A percentile compares a stretch with the other conserved stretches of the same genome.
Evolutionary conservation across 2,888 invertebrate species (phyloP).

Genomic region (Drosophila formosana): DNA sequence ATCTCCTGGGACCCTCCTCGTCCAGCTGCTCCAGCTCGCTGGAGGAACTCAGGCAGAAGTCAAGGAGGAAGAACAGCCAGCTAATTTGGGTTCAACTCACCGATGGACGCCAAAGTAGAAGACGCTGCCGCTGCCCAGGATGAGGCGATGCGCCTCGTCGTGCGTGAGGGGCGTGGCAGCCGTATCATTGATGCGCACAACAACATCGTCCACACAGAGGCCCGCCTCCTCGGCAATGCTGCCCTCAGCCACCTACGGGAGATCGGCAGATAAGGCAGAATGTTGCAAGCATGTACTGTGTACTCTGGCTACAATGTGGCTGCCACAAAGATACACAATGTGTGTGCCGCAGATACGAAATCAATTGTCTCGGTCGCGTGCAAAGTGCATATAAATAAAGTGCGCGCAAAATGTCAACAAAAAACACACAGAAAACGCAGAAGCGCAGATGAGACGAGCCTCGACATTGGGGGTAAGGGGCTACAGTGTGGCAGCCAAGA

Average conservation of each 20-base stretch:
- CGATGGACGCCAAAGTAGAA: slow-evolving; percentile 88
- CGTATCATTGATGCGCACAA: slow-evolving; percentile 91
- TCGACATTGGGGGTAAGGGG: background rate
- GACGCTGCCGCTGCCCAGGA: slow-evolving; percentile 89
- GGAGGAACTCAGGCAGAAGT: background rate
- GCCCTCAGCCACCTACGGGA: slow-evolving; percentile 90
- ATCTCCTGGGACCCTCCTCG: slow-evolving; percentile 54
- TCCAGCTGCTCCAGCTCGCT: slow-evolving; percentile 73
- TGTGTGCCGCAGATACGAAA: slow-evolving; percentile 47
- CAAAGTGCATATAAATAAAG: slow-evolving; percentile 79
- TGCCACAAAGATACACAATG: slow-evolving; percentile 21
- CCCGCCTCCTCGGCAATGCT: slow-evolving; percentile 94
- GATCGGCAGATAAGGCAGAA: background rate
- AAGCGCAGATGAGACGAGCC: slow-evolving; percentile 13
- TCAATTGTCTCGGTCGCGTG: slow-evolving; percentile 58
- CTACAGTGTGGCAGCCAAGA: slow-evolving; percentile 3
- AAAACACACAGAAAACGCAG: slow-evolving; percentile 42
- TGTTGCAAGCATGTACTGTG: background rate
- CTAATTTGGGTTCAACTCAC: slow-evolving; percentile 53
- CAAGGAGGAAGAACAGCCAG: slow-evolving; percentile 14
- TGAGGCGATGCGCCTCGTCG: slow-evolving; percentile 91
- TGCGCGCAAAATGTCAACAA: slow-evolving; percentile 79
- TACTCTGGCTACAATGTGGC: slow-evolving; percentile 7
- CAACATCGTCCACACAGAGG: slow-evolving; percentile 92
- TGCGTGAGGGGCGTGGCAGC: slow-evolving; percentile 90